Evolutionary conservation across 2,113 vertebrate species (phyloP), one percentile per base, ranked within the genome.

Genomic region (Oncorhynchus kisutch): DNA sequence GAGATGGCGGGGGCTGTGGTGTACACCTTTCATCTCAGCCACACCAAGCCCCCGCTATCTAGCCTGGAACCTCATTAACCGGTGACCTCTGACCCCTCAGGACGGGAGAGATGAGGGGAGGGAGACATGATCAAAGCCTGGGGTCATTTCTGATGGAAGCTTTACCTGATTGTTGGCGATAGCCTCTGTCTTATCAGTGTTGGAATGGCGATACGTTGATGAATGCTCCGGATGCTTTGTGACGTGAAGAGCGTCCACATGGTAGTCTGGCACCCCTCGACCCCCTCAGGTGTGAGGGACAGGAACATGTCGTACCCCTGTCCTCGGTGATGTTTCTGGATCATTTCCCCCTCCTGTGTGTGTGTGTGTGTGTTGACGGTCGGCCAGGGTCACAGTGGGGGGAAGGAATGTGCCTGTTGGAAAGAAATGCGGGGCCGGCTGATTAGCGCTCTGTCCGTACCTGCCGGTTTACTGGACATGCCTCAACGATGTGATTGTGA

Each of bases 381-480:
- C 83, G 76, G 78, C 62, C 74, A 57, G 86, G 86, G 87, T 89
- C 80, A 79, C 60, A 4, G 73, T 78, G 78, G 80, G 29, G 39
- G 89, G 88, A 89, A 90, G 91, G 84, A 90, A 90, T 88, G 86
- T 67, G n/a, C 67, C 75, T 7, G 57, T 34, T 75, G 49, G 84
- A 84, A 82, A 91, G 90, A 88, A 91, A 92, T 93, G 39, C 81
- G 2, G 74, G 76, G 78, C 86, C 92, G 91, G 78, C 87, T 93
- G 91, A 93, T 93, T 93, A 93, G 88, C 60, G 74, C 66, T 74
- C 89, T 89, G 73, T 59, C 77, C 89, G 88, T 92, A 92, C 91
- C 91, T 92, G 91, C 85, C 83, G 87, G 78, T 89, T 89, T 88
- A 88, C 91, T 91, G 90, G 90, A 91, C 84, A 85, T 90, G 87